Conservation (phyloP, 2,113 vertebrate genomes). For the Daboia siamensis region DNA sequence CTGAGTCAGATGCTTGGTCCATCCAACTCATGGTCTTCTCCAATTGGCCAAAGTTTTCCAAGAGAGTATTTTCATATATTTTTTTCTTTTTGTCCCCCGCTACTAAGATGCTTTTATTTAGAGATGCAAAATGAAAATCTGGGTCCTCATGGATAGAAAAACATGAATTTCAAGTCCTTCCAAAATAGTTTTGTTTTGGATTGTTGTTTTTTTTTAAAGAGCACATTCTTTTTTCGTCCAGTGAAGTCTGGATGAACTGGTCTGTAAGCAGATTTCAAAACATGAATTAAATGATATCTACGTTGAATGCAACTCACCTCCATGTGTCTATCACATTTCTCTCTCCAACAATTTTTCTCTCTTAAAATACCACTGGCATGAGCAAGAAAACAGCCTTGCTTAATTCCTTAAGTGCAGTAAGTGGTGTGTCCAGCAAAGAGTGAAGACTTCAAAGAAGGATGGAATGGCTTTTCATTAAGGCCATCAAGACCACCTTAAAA, state of each 20-base stretch:
- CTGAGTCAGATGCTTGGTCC: too few species aligned
- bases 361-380: background rate
- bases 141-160: background rate
- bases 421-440: background rate
- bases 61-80: too few species aligned
- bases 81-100: background rate
- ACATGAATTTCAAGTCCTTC: background rate
- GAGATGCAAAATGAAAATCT: background rate
- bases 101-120: background rate
- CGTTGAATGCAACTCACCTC: background rate
- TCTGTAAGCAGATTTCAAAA: background rate
- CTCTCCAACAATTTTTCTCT: background rate
- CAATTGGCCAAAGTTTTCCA: background rate
- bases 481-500: background rate
- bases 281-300: background rate
- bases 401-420: background rate
- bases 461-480: background rate
- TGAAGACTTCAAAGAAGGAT: background rate
- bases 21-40: background rate
- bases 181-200: background rate
- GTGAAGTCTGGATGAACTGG: background rate
- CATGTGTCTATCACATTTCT: background rate
- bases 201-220: background rate
- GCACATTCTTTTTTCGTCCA: background rate
- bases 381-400: background rate